These are phyloP conservation scores for Regulus satrapa DNA, from an alignment of 2,113 vertebrate genomes.

Conservation along the genomic window DNA sequence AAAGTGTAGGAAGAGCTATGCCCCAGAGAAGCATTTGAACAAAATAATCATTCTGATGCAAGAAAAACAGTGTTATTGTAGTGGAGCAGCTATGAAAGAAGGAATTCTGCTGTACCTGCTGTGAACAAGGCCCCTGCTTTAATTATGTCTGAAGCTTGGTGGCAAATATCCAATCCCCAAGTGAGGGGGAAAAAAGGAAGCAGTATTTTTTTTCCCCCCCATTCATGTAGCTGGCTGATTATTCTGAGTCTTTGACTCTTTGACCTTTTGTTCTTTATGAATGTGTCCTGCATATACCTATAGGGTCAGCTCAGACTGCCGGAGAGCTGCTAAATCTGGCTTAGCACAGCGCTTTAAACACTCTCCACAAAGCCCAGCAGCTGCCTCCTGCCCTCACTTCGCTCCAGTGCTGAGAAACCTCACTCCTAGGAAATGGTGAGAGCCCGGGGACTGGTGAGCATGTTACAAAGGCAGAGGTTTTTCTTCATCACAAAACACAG, in stretches of 20 bases:
- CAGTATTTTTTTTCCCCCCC: not conserved
- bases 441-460: not conserved
- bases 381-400: not conserved
- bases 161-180: conserved; percentile 51
- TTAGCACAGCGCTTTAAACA: not conserved
- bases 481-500: not conserved
- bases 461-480: not conserved
- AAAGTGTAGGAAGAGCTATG: not conserved
- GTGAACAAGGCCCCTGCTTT: conserved; percentile 37
- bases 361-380: not conserved
- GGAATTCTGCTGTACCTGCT: conserved; percentile 49
- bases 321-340: conserved; percentile 5
- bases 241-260: conserved; percentile 46
- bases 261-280: conserved; percentile 50
- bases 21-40: not conserved
- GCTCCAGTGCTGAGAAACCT: not conserved
- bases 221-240: conserved; percentile 30
- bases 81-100: conserved; percentile 18
- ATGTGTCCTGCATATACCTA: conserved; percentile 25
- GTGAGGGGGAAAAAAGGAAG: not conserved
- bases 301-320: not conserved
- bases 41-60: conserved; percentile 23
- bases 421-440: not conserved
- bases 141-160: conserved; percentile 49
- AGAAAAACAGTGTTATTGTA: conserved; percentile 26